Evolutionary conservation across 2,888 invertebrate genomes (phyloP).

Genomic region (Adela reaumurella): DNA sequence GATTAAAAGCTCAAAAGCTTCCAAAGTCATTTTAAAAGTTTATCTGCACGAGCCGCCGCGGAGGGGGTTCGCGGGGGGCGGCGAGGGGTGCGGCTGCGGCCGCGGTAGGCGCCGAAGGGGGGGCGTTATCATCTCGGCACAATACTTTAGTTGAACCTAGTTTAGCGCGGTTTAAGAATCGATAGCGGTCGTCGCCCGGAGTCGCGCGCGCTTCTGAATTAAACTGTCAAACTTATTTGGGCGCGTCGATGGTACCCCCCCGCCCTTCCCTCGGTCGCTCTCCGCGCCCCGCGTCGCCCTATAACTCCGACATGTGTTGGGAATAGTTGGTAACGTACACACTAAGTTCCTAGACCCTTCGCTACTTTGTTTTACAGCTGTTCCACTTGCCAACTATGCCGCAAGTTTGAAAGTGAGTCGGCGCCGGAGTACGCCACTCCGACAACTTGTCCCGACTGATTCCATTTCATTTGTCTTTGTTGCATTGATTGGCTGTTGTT

Average conservation of each 20-base stretch:
- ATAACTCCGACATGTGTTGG: slow-evolving; percentile 29
- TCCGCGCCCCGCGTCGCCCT: slow-evolving; percentile 16
- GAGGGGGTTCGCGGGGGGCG: slow-evolving; percentile 22
- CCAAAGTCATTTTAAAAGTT: slow-evolving; percentile 61
- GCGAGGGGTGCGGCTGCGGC: slow-evolving; percentile 32
- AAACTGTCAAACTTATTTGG: slow-evolving; percentile 38
- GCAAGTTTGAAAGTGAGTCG: slow-evolving; percentile 27
- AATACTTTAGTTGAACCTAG: slow-evolving; percentile 52
- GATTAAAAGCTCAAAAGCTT: slow-evolving; percentile 61
- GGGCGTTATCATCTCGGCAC: slow-evolving; percentile 45
- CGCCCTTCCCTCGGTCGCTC: slow-evolving; percentile 12
- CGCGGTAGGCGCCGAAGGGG: slow-evolving; percentile 5
- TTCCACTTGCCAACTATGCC: slow-evolving; percentile 56
- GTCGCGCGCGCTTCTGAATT: slow-evolving; percentile 25
- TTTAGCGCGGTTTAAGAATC: slow-evolving; percentile 50
- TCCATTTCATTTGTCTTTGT: too few relatives aligned
- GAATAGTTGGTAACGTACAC: slow-evolving; percentile 43
- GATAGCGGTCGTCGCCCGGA: slow-evolving; percentile 31
- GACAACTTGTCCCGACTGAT: not conserved
- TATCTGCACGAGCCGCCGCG: slow-evolving; percentile 49
- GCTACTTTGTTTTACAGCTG: slow-evolving; percentile 57
- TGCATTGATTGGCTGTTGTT: too few relatives aligned
- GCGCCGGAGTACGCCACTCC: not conserved
- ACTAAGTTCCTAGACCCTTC: slow-evolving; percentile 56
- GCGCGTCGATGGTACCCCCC: slow-evolving; percentile 17